Evolutionary conservation across 2,113 vertebrate species (phyloP), one percentile per base, ranked within the genome.

Genomic region (Pseudopipra pipra): DNA sequence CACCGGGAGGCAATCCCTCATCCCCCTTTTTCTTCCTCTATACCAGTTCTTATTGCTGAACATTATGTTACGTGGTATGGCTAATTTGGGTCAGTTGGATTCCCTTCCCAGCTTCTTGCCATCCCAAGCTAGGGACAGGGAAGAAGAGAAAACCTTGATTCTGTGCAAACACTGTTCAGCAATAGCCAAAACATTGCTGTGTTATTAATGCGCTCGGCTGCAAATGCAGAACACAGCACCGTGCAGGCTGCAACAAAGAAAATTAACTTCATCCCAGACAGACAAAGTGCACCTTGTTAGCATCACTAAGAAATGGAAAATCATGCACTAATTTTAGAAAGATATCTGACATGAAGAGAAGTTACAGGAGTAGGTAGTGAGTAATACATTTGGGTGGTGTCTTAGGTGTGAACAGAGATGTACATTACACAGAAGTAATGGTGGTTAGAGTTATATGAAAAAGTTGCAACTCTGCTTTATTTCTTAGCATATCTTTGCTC

Each of bases 401-500:
- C 39, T 67, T 79, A 54, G 24, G 9, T 59, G 21, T 63, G 51
- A 80, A 62, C 3, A 43, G 54, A 58, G 37, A 85, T 35, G 9
- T 30, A 19, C 31, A 4, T 87, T n/a, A 46, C 0, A 0, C 41
- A 49, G 39, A 65, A 73, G 30, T 23, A 43, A 15, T 51, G 47
- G 21, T 83, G 30, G 27, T 71, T 74, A 67, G 39, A 63, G 14
- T 11, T 63, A 23, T 41, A 39, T 59, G 58, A 83, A 83, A 83
- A 85, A 35, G 28, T 21, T 93, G 49, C 49, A 85, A 41, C 59
- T 44, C 27, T 85, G n/a, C 72, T 85, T 85, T 81, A 68, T 93
- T 95, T 89, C 41, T 63, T 75, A 90, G 83, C 63, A 35, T 73
- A 74, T 43, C 67, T 94, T 83, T 91, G 43, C 81, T 94, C 55